Percentiles rank a stretch among this genome's conserved stretches.
These are phyloP conservation scores for Oxystoma pomonae DNA, from an alignment of 2,888 invertebrate genomes.

Conservation along the genomic window DNA sequence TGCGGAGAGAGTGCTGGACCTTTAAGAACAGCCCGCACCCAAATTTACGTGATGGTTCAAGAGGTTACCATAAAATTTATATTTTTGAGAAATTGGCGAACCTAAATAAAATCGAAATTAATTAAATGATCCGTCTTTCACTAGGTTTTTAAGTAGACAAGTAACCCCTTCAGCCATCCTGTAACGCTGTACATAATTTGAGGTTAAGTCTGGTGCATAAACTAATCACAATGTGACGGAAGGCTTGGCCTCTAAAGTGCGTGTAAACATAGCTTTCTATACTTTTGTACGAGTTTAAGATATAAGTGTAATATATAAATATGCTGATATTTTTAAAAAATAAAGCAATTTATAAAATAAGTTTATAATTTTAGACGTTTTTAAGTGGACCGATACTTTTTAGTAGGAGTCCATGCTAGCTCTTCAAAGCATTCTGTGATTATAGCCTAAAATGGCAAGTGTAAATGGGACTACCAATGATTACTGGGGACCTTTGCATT, in stretches of 20 bases:
- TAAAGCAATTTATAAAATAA: conserved; percentile 44
- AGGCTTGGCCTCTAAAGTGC: conserved; percentile 25
- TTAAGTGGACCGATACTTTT: conserved; percentile 1
- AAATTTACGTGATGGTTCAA: conserved; percentile 24
- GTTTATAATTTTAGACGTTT: conserved; percentile 30
- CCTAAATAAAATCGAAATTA: background rate
- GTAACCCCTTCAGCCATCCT: conserved; percentile 19
- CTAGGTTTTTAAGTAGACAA: background rate
- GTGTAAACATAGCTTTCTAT: conserved; percentile 43
- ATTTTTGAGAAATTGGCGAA: background rate
- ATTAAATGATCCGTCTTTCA: background rate
- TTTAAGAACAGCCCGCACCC: conserved; percentile 42
- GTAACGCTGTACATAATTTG: conserved; percentile 21
- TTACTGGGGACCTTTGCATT: conserved; percentile 31
- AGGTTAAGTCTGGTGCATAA: conserved; percentile 13
- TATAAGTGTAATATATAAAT: conserved; percentile 32
- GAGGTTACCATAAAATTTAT: background rate
- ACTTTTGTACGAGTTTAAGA: conserved; percentile 36
- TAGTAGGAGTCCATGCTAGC: conserved; percentile 26
- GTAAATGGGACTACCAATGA: conserved; percentile 41
- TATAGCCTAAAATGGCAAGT: conserved; percentile 41
- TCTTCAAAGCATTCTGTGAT: conserved; percentile 51
- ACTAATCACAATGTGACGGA: conserved; percentile 12
- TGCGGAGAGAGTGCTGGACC: conserved; percentile 44
- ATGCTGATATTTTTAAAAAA: conserved; percentile 47